These are phyloP conservation scores for Dromas ardeola DNA, from an alignment of 2,113 vertebrate species.

Conservation along the genomic window DNA sequence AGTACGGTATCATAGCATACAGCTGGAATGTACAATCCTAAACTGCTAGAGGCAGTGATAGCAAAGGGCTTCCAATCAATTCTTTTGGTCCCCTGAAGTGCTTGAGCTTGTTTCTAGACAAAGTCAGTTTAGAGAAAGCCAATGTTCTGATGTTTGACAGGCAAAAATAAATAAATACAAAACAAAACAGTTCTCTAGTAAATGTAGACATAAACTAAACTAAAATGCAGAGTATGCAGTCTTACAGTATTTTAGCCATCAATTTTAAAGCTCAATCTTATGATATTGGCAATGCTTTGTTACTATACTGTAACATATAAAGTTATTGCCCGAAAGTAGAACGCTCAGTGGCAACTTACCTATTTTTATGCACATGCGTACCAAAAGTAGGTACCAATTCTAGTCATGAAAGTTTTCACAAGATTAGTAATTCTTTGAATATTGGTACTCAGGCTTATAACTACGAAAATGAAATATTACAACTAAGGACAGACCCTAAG, in stretches of 20 bases:
- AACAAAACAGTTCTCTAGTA: background rate
- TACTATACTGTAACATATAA: background rate
- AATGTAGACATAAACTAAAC: background rate
- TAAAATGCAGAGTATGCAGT: background rate
- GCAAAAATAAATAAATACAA: background rate
- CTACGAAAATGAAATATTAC: background rate
- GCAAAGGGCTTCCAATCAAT: background rate
- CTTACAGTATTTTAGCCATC: background rate
- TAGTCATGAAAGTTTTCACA: background rate
- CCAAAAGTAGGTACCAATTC: background rate
- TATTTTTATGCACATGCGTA: background rate
- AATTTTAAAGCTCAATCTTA: background rate
- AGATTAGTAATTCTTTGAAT: background rate
- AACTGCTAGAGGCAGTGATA: background rate
- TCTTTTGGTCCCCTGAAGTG: background rate
- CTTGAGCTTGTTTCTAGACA: background rate
- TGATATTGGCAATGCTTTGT: background rate
- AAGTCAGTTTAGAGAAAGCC: background rate
- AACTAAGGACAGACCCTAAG: background rate
- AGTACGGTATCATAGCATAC: accelerated
- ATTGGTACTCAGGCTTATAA: background rate
- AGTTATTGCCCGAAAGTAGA: background rate
- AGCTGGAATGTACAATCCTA: accelerated
- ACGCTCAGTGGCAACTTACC: background rate
- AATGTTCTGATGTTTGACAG: background rate